These are phyloP conservation scores for Mactromeris polynyma DNA, from an alignment of 2,888 invertebrate species.

Conservation along the genomic window DNA sequence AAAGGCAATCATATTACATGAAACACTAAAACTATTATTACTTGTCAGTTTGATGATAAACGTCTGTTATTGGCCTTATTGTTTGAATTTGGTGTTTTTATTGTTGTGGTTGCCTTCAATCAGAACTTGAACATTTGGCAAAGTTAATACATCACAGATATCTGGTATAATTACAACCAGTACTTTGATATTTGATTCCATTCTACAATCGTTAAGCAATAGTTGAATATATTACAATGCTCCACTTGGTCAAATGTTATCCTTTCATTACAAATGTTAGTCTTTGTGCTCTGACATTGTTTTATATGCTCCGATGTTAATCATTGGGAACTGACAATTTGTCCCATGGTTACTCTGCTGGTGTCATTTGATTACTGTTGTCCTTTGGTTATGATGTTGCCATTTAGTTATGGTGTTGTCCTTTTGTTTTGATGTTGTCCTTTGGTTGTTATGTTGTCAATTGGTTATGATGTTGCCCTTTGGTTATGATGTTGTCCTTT, in stretches of 20 bases:
- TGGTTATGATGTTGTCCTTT: no score
- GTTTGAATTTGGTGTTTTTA: background rate
- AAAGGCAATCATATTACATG: conserved; percentile 60
- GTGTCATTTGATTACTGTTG: no score
- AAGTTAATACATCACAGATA: background rate
- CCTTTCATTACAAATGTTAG: background rate
- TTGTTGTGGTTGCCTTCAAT: background rate
- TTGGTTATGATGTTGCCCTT: no score
- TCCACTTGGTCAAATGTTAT: background rate
- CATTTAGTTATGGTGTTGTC: no score
- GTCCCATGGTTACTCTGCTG: no score
- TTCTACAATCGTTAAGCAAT: background rate
- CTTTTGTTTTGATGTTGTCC: no score
- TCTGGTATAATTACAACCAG: background rate
- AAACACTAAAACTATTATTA: conserved; percentile 39
- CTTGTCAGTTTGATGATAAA: background rate
- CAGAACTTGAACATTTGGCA: background rate
- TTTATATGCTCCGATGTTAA: no score
- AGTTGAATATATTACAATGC: background rate
- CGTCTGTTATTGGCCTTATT: background rate
- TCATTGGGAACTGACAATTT: no score
- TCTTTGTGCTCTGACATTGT: no score
- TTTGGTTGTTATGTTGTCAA: no score
- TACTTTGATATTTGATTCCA: background rate
- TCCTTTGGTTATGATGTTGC: no score